phyloP scores from a whole-genome alignment of 1,140 invertebrate genomes.

The Heliconius congener region DNA sequence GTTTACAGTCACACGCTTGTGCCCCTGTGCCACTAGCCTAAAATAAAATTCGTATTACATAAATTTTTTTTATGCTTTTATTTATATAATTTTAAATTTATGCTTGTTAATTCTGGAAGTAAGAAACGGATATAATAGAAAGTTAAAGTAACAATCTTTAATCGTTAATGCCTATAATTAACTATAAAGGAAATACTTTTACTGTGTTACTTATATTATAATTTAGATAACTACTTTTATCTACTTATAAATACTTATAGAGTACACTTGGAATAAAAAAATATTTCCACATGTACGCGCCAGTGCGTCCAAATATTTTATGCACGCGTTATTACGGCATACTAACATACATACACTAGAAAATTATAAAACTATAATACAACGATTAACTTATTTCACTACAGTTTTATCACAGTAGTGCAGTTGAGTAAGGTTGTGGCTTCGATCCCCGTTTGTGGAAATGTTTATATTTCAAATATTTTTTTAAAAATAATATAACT shows the following conservation, averaged over 20 bases:
- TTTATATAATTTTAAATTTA: no score
- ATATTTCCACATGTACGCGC: background rate
- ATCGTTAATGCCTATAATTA: background rate
- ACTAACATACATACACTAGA: background rate
- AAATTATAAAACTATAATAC: background rate
- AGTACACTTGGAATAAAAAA: background rate
- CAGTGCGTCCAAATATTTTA: slow-evolving; percentile 6
- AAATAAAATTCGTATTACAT: no score
- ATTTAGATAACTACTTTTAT: background rate
- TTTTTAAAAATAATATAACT: no score
- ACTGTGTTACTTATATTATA: background rate
- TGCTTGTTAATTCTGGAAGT: background rate
- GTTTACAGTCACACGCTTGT: no score
- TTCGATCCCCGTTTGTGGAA: background rate
- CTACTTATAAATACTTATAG: background rate
- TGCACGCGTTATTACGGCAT: slow-evolving; percentile 1
- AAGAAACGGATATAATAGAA: background rate
- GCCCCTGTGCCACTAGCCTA: no score
- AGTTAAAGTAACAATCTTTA: background rate
- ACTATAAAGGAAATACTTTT: slow-evolving; percentile 4
- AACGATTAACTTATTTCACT: background rate
- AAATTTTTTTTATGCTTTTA: no score
- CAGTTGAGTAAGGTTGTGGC: background rate
- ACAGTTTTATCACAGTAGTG: background rate
- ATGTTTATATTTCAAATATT: no score